Base-by-base conservation (phyloP, 2,888 invertebrate species). In the Smittia sp. region DNA sequence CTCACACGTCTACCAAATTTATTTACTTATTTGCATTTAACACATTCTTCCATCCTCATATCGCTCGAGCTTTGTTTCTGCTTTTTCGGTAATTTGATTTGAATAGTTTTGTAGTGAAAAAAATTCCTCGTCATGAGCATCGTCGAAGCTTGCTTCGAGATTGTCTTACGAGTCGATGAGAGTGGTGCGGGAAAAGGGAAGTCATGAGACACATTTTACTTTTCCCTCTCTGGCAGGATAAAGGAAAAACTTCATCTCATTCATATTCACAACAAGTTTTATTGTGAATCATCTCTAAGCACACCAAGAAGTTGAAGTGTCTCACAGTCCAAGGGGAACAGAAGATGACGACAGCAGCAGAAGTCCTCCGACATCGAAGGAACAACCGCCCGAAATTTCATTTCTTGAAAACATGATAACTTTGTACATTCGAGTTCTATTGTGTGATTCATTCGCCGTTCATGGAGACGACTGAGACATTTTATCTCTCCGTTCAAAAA, bases 221-320 rank as follows among this genome's bases (percentile, higher is more conserved):
- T 67, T 46, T 68, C 41, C 22, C 24, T 68, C 32, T 2, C n/a
- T 32, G 3, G 4, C n/a, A n/a, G n/a, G 9, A 32, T 6, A 11
- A 46, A 46, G 2, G 2, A 46, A 46, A 15, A 46, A 46, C 46
- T n/a, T 46, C 46, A 46, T 46, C 46, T 68, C 68, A 68, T 68
- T 68, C 68, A 46, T 68, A 68, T 68, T 68, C 68, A 68, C 41
- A 41, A 68, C 22, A 68, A 68, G 68, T 68, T 41, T 68, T 46
- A 46, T 46, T 46, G 15, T 15, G 15, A 46, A 46, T 46, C 32
- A 11, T 46, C 46, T 46, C 46, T 46, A 15, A 46, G 15, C 3
- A 46, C 32, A 32, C 32, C 32, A 32, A 32, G 32, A 32, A 32
- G 32, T 32, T 32, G 32, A 32, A 32, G 32, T 32, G 32, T 32